Evolutionary conservation across 1,140 invertebrate species (phyloP).

Genomic region (Manduca sexta): DNA sequence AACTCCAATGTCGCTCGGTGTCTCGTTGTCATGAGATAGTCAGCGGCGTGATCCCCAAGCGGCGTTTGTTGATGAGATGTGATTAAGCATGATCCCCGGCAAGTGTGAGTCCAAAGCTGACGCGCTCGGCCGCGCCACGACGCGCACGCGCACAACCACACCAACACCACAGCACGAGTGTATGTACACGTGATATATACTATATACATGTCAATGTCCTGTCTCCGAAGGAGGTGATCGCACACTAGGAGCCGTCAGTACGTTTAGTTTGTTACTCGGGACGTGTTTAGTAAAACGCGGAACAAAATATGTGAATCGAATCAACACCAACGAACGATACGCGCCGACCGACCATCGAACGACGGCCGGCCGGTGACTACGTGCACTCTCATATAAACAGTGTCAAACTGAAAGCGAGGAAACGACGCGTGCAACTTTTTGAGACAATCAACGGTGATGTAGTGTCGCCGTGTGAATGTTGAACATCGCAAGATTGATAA

Average conservation of each 20-base stretch:
- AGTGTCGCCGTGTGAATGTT: too few relatives aligned
- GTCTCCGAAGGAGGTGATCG: too few relatives aligned
- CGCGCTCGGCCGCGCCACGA: not conserved
- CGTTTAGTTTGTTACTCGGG: slow-evolving; percentile 9
- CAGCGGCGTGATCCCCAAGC: slow-evolving; percentile 33
- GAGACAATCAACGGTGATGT: too few relatives aligned
- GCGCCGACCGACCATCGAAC: too few relatives aligned
- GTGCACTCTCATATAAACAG: too few relatives aligned
- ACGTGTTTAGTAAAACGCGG: slow-evolving; percentile 1
- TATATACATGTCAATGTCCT: not conserved
- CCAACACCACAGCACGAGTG: slow-evolving; percentile 30
- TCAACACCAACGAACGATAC: too few relatives aligned
- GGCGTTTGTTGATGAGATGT: slow-evolving; percentile 27
- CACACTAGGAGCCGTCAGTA: slow-evolving; percentile 1
- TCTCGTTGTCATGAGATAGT: slow-evolving; percentile 16
- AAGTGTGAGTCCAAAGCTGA: slow-evolving; percentile 17
- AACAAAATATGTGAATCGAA: too few relatives aligned
- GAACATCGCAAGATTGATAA: too few relatives aligned
- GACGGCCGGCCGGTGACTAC: too few relatives aligned
- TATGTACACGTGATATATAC: slow-evolving; percentile 33
- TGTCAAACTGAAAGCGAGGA: too few relatives aligned
- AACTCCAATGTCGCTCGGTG: not conserved
- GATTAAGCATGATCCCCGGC: slow-evolving; percentile 41
- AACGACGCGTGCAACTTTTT: too few relatives aligned
- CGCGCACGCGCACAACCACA: slow-evolving; percentile 12